Evolutionary conservation across 2,888 invertebrate species (phyloP), one percentile per base, ranked within the genome.

Genomic region (Drosophila suboccidentalis): DNA sequence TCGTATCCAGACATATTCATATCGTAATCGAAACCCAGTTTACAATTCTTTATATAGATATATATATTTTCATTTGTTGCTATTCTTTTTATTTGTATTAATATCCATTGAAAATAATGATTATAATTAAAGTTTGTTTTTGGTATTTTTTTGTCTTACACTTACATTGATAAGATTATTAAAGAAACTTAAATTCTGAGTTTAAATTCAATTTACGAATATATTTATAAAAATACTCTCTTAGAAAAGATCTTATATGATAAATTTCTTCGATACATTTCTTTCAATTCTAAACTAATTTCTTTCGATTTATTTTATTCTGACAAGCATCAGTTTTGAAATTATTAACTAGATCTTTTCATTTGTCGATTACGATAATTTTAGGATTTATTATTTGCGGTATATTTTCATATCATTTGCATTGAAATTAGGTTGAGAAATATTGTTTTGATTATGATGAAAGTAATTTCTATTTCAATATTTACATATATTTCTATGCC

Each of bases 1-100:
- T 67, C 70, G 60, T 79, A 71, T 61, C 15, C 57, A 65, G 46
- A 60, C 63, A 57, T 65, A 71, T 61, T 43, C 62, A 57, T 76
- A 54, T 43, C 62, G 60, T 76, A 54, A 59, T 58, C 55, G 73
- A 71, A 53, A 67, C 63, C 67, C 60, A 75, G 53, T 53, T 71
- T 34, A 68, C 65, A 50, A 44, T 60, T 67, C 5, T 22, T 36
- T 63, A 63, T n/a, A 17, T 62, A 49, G 38, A n/a, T 9, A 17
- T 62, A 49, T 34, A n/a, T 4, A 3, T 36, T n/a, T 36, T 39
- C 1, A 26, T 38, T 50, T 19, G 43, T 10, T 0, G 11, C 15
- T 66, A 39, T 44, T 46, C 66, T 39, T 8, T 2, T n/a, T n/a
- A n/a, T n/a, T n/a, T n/a, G n/a, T 6, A 5, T 44, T 44, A 50